phyloP scores from a whole-genome alignment of 2,113 vertebrate genomes.

The Ceuthmochares aereus region DNA sequence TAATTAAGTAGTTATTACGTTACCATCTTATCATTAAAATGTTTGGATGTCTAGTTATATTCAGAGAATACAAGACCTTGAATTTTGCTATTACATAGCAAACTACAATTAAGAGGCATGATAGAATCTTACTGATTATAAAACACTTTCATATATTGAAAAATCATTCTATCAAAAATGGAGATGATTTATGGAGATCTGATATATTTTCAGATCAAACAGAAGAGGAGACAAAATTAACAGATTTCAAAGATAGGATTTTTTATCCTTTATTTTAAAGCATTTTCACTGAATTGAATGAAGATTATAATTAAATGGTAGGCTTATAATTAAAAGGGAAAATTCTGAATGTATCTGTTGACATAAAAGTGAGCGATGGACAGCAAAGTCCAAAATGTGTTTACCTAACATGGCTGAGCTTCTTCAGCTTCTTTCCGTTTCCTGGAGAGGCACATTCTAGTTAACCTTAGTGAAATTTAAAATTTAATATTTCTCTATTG shows the following conservation, averaged over 20 bases:
- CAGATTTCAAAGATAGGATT: not conserved
- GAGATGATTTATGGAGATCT: not conserved
- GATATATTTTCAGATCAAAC: constrained; percentile 14
- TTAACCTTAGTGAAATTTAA: not conserved
- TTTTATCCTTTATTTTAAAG: not conserved
- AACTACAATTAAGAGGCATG: not conserved
- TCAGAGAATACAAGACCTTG: not conserved
- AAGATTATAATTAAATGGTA: not conserved
- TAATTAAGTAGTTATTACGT: not conserved
- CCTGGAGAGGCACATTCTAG: not conserved
- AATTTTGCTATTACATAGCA: not conserved
- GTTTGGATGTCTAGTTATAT: not conserved
- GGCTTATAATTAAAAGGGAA: not conserved
- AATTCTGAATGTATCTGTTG: not conserved
- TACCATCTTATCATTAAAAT: not conserved
- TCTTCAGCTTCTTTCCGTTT: not conserved
- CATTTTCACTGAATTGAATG: not conserved
- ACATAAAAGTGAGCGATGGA: not conserved
- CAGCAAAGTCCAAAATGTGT: not conserved
- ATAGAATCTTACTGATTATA: not conserved
- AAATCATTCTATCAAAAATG: not conserved
- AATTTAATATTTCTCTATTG: not conserved
- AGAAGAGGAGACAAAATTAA: not conserved
- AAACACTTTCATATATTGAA: not conserved
- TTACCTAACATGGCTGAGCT: not conserved